A percentile compares a stretch with the other conserved stretches of the same genome.
Conservation (phyloP, 2,113 vertebrate species). For the Tupaia tana region DNA sequence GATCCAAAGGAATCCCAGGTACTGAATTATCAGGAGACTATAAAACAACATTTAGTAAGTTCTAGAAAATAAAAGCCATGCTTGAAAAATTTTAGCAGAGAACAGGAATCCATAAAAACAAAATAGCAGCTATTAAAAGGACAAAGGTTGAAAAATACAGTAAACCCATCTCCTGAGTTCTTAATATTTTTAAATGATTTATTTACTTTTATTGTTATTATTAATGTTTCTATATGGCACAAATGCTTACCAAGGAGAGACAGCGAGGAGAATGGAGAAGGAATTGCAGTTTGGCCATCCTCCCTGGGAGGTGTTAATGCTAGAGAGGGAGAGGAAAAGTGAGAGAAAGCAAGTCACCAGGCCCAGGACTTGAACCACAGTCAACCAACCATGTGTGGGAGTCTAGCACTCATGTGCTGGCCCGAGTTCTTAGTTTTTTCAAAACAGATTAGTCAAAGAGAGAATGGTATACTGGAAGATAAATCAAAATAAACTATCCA, state of each 20-base stretch:
- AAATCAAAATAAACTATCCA: constrained; percentile 24
- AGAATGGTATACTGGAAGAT: not conserved
- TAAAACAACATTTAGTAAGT: not conserved
- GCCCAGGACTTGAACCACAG: too few relatives aligned
- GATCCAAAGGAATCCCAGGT: constrained; percentile 16
- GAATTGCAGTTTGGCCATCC: too few relatives aligned
- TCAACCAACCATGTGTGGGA: too few relatives aligned
- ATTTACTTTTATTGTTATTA: too few relatives aligned
- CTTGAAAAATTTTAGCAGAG: constrained; percentile 21
- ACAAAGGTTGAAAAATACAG: not conserved
- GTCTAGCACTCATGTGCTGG: too few relatives aligned
- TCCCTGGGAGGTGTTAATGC: too few relatives aligned
- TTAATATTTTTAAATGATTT: not conserved
- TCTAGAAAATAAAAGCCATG: not conserved
- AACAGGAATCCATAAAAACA: constrained; percentile 9
- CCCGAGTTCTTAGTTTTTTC: too few relatives aligned
- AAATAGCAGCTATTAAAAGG: not conserved
- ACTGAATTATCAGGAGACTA: not conserved
- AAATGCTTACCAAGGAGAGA: too few relatives aligned
- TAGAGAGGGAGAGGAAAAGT: too few relatives aligned
- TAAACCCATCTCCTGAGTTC: not conserved
- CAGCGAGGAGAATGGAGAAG: too few relatives aligned
- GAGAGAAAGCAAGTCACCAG: too few relatives aligned
- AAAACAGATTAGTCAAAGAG: not conserved
- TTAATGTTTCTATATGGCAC: too few relatives aligned